Evolutionary conservation across 2,797 vertebrate species (phyloP), one percentile per base, ranked within the genome.

Genomic region (Sebastes cheni): DNA sequence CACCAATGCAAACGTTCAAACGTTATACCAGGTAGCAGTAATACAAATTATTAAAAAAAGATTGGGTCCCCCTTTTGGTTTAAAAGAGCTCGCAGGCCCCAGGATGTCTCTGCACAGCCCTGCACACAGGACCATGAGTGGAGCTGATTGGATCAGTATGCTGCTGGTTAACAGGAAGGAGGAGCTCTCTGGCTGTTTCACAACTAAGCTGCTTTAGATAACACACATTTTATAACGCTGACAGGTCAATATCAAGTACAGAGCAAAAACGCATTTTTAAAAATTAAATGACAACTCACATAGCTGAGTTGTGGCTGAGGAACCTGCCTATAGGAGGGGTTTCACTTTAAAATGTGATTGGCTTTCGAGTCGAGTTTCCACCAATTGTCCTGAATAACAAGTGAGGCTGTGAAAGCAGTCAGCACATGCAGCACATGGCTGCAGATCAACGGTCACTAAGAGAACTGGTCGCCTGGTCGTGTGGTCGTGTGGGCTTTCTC

Each of bases 161-260:
- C 14, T 1, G 12, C 59, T 20, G 30, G 36, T 70, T 80, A 46
- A 58, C 2, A 6, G 6, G 72, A 23, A 81, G 91, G 88, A 82
- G 89, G 91, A 79, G 91, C 83, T 85, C 2, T 29, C 2, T 5
- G 27, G 16, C 77, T 29, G 87, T 94, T 94, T 94, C 86, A 88
- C 86, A 95, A 94, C 92, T 88, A 72, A 72, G 6, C 79, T 30
- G 4, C 20, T 67, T 90, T 91, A 86, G 81, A 89, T 93, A 93
- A 93, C 67, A 42, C 34, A 0, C 3, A n/a, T 91, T 92, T 92
- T 86, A 52, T 90, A 92, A 92, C 8, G 7, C 60, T 70, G 56
- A 84, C 18, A 22, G 23, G 11, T 46, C 11, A 69, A 30, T 18
- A 11, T 16, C 0, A 2, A 27, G 2, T 10, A 1, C 3, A 58